Evolutionary conservation across 2,113 vertebrate species (phyloP), one percentile per base, ranked within the genome.

Genomic region (Pelobates fuscus): DNA sequence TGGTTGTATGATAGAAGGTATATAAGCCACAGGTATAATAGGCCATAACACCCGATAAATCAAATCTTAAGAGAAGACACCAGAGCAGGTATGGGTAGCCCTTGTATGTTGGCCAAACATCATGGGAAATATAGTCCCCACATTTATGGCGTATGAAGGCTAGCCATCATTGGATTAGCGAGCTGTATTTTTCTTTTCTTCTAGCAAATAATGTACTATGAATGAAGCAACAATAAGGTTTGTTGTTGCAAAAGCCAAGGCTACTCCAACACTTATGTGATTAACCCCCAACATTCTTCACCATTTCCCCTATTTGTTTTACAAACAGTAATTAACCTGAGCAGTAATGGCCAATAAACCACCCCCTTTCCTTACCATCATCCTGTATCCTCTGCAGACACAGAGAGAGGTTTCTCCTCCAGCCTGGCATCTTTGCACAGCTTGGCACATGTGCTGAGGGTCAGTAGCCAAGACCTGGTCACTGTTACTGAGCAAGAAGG

Each of bases 301-400:
- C 55, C 54, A n/a, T 30, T 20, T n/a, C 1, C 11, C 63, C 26
- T 1, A 15, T 2, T 69, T 46, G 75, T 67, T 21, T 1, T 18
- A 23, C 2, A 37, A 7, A 25, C 54, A 0, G 49, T 43, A 60
- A 63, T 8, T 5, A 44, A 57, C 57, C 32, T 0, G 8, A 2
- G 7, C 1, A 1, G 27, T 20, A 52, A 49, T 52, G 59, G 15
- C 46, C 61, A 41, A 41, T 26, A 41, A 24, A 58, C 26, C 12
- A 20, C n/a, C 37, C 1, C 46, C 44, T 60, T 54, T 25, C 81
- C 90, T 88, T 91, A 94, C 94, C 93, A 80, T 94, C 93, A 68
- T 94, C 93, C 64, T 93, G 92, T 85, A 93, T 88, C 80, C 90
- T 89, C 91, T 93, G 94, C 88, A 94, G 85, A 72, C 94, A 94